Evolutionary conservation across 1,140 invertebrate genomes (phyloP).

Genomic region (Sarcophaga bullata): DNA sequence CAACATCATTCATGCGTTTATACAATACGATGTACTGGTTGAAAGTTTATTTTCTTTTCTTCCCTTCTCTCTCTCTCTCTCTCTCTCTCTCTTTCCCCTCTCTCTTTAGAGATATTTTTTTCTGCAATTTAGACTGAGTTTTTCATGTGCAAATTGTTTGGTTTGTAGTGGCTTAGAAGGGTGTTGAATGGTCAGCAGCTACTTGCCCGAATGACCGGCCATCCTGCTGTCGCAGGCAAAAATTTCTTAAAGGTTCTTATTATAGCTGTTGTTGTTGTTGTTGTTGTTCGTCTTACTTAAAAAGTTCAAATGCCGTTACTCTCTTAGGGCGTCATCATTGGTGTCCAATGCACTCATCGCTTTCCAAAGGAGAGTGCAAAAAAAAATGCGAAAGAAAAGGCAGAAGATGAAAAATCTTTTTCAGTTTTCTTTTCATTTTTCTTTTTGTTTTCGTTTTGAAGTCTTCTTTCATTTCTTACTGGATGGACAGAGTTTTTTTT

Average conservation of each 20-base stretch:
- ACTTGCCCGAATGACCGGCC: not conserved
- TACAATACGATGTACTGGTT: not conserved
- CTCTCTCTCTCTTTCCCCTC: not conserved
- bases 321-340: constrained; percentile 20
- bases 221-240: not conserved
- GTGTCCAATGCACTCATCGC: constrained; percentile 18
- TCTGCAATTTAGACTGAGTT: constrained; percentile 2
- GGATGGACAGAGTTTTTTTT: too few species aligned
- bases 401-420: not conserved
- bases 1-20: not conserved
- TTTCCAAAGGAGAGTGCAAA: not conserved
- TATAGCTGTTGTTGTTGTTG: constrained; percentile 3
- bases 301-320: constrained; percentile 31
- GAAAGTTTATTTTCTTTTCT: not conserved
- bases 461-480: too few species aligned
- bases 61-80: not conserved
- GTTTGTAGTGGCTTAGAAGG: not conserved
- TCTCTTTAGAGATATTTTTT: too few species aligned
- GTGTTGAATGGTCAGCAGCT: not conserved
- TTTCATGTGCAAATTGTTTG: not conserved
- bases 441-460: not conserved
- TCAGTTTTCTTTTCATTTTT: not conserved
- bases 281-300: constrained; percentile 11
- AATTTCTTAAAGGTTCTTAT: not conserved
- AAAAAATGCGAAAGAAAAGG: too few species aligned